These are phyloP conservation scores for Corythornis vintsioides DNA, from an alignment of 2,113 vertebrate species.

Conservation along the genomic window DNA sequence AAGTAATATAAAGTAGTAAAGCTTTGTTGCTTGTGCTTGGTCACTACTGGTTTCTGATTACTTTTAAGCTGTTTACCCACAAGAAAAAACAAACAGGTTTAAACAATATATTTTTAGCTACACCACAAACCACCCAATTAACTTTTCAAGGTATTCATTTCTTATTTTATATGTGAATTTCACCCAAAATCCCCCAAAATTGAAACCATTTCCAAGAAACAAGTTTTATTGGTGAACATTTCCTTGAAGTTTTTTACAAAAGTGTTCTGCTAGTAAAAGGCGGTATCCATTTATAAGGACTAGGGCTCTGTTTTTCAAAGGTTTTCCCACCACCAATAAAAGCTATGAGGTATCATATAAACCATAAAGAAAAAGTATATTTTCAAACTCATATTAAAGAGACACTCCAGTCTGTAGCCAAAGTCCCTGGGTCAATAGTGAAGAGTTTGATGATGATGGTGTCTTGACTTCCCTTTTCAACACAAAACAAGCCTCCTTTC, in stretches of 20 bases:
- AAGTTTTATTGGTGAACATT: neutral
- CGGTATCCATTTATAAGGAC: neutral
- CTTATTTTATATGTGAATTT: neutral
- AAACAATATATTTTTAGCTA: neutral
- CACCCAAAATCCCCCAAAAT: neutral
- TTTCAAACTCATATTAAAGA: neutral
- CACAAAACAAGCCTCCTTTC: neutral
- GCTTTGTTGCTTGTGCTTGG: neutral
- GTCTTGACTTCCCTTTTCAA: neutral
- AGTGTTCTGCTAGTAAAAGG: neutral
- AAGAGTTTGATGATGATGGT: neutral
- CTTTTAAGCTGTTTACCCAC: neutral
- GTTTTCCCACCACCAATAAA: neutral
- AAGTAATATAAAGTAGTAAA: neutral
- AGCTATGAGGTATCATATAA: neutral
- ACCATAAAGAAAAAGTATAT: neutral
- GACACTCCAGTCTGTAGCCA: neutral
- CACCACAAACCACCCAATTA: neutral
- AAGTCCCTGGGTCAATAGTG: neutral
- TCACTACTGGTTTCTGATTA: neutral
- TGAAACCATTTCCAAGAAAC: neutral
- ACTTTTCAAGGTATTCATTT: neutral
- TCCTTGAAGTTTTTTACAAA: fast-evolving
- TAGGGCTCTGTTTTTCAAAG: neutral
- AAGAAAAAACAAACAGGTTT: neutral